These are phyloP conservation scores for Danaus plexippus DNA, from an alignment of 1,140 invertebrate species.

Conservation along the genomic window DNA sequence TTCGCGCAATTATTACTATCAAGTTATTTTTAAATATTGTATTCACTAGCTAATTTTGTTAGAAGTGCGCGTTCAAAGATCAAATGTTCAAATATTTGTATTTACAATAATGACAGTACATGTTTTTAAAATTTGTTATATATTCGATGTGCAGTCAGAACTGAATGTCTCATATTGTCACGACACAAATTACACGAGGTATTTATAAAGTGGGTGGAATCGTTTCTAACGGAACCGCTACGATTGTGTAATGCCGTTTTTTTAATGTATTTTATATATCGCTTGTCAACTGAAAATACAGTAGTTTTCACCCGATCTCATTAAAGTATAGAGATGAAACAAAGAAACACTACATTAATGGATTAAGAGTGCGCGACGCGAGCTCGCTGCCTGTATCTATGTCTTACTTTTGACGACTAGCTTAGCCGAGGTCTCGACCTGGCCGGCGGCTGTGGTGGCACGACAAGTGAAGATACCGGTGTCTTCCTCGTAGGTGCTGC, in stretches of 20 bases:
- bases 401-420: conserved; percentile 98
- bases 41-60: conserved; percentile 33
- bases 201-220: conserved; percentile 47
- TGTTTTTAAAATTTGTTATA: conserved; percentile 20
- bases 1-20: conserved; percentile 57
- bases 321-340: conserved; percentile 61
- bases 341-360: conserved; percentile 70
- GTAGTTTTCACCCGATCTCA: conserved; percentile 72
- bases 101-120: conserved; percentile 6
- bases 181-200: conserved; percentile 27
- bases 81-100: conserved; percentile 17
- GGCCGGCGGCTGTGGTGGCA: conserved; percentile 90
- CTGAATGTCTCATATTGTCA: conserved; percentile 43
- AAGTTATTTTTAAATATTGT: conserved; percentile 48
- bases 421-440: conserved; percentile 91
- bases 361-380: conserved; percentile 69
- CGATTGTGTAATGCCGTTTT: conserved; percentile 49
- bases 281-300: conserved; percentile 58
- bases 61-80: conserved; percentile 30
- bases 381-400: conserved; percentile 76
- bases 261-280: conserved; percentile 33
- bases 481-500: conserved; percentile 94
- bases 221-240: conserved; percentile 64
- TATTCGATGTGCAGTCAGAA: conserved; percentile 16
- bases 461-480: conserved; percentile 92